These are phyloP conservation scores for Actias luna DNA, from an alignment of 2,888 invertebrate genomes.

Conservation along the genomic window DNA sequence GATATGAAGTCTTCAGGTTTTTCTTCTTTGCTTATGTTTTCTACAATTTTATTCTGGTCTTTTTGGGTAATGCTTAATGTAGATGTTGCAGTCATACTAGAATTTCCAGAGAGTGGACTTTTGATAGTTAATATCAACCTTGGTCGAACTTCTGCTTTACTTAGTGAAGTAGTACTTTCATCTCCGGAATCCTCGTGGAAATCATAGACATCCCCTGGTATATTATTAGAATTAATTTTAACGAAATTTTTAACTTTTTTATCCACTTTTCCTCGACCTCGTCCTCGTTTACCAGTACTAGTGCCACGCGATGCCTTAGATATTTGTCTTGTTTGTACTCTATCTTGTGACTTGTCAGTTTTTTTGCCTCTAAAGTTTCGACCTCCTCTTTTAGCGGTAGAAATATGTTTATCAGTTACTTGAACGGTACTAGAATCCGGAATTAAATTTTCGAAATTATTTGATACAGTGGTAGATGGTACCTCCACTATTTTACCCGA, in stretches of 20 bases:
- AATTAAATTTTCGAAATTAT: conserved; percentile 9
- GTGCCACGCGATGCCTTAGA: conserved; percentile 63
- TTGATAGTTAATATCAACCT: conserved; percentile 91
- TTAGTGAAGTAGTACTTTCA: conserved; percentile 77
- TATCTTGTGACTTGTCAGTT: conserved; percentile 59
- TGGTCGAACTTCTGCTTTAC: conserved; percentile 83
- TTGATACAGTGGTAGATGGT: conserved; percentile 5
- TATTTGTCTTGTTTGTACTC: conserved; percentile 74
- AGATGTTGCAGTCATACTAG: conserved; percentile 63
- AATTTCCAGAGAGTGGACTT: conserved; percentile 81
- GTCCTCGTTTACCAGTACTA: conserved; percentile 65
- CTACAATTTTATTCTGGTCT: conserved; percentile 55
- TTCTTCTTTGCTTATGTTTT: conserved; percentile 64
- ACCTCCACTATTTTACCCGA: conserved; percentile 19
- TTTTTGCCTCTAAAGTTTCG: conserved; percentile 69
- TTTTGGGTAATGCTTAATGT: conserved; percentile 65
- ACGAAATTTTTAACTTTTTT: conserved; percentile 73
- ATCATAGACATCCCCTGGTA: conserved; percentile 91
- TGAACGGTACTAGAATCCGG: conserved; percentile 33
- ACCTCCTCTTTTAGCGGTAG: conserved; percentile 63
- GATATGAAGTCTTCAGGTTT: conserved; percentile 84
- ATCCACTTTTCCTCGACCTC: conserved; percentile 77
- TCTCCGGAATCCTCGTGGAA: conserved; percentile 95
- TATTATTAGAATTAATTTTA: conserved; percentile 80
- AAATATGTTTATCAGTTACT: conserved; percentile 39